phyloP scores from a whole-genome alignment of 2,888 invertebrate genomes.

The Parnassius orleans region DNA sequence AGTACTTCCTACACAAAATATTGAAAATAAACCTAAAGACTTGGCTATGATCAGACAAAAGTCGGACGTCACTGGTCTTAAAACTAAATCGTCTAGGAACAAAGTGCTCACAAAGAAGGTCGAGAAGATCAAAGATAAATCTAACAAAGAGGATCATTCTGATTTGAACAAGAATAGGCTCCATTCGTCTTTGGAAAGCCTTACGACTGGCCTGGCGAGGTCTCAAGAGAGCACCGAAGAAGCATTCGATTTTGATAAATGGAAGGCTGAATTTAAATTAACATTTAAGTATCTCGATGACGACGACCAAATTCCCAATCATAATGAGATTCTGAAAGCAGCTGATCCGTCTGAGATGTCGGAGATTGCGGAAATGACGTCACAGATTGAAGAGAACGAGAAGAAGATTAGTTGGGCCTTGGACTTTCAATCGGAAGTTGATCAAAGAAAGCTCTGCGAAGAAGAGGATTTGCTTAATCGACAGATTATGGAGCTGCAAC shows the following conservation, averaged over 20 bases:
- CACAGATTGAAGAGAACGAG: slow-evolving; percentile 77
- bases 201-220: slow-evolving; percentile 63
- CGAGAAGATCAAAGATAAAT: slow-evolving; percentile 54
- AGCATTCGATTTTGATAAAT: slow-evolving; percentile 70
- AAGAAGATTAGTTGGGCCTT: slow-evolving; percentile 81
- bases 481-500: slow-evolving; percentile 87
- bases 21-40: slow-evolving; percentile 55
- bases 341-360: slow-evolving; percentile 76
- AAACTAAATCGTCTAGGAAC: slow-evolving; percentile 61
- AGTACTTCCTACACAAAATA: slow-evolving; percentile 43
- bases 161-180: slow-evolving; percentile 66
- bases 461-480: slow-evolving; percentile 88
- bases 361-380: slow-evolving; percentile 76
- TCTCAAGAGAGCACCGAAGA: slow-evolving; percentile 71
- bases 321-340: slow-evolving; percentile 64
- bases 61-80: slow-evolving; percentile 82
- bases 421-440: slow-evolving; percentile 85
- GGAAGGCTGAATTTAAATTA: slow-evolving; percentile 68
- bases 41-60: slow-evolving; percentile 78
- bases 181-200: slow-evolving; percentile 71
- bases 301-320: slow-evolving; percentile 65
- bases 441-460: slow-evolving; percentile 86
- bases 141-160: slow-evolving; percentile 44
- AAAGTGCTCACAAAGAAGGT: slow-evolving; percentile 56
- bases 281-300: slow-evolving; percentile 70